These are phyloP conservation scores for Pangasius macronema DNA, from an alignment of 2,797 vertebrate genomes.

Conservation along the genomic window DNA sequence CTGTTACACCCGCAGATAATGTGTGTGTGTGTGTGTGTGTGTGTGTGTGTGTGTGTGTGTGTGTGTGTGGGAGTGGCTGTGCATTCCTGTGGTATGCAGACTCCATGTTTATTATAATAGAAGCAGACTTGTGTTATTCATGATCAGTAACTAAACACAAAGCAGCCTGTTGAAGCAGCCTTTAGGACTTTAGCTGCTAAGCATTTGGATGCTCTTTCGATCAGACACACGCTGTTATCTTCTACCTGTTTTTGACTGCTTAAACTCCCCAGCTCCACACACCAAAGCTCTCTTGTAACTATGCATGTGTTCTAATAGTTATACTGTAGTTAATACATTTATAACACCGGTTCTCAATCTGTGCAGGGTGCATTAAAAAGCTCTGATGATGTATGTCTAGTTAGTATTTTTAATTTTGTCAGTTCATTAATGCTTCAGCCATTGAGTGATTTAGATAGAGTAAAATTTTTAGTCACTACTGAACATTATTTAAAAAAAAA, in stretches of 20 bases:
- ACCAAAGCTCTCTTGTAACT: neutral
- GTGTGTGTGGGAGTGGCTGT: neutral
- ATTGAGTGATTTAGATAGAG: neutral
- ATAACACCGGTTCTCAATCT: neutral
- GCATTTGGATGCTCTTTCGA: neutral
- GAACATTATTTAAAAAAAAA: neutral
- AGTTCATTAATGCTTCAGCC: neutral
- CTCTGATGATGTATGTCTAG: neutral
- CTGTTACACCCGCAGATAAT: neutral
- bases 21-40: no score
- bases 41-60: no score
- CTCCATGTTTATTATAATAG: neutral
- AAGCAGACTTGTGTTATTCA: neutral
- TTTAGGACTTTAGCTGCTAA: neutral
- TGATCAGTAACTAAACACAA: neutral
- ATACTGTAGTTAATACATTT: neutral
- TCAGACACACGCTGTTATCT: neutral
- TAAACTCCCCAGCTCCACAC: neutral
- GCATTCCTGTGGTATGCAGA: neutral
- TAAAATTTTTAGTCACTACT: neutral
- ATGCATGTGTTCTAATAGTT: neutral
- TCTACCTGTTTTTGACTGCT: neutral
- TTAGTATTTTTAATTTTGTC: neutral
- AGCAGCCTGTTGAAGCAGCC: neutral
- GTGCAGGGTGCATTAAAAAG: neutral